phyloP scores from a whole-genome alignment of 2,888 invertebrate genomes.

The Melieria picta region DNA sequence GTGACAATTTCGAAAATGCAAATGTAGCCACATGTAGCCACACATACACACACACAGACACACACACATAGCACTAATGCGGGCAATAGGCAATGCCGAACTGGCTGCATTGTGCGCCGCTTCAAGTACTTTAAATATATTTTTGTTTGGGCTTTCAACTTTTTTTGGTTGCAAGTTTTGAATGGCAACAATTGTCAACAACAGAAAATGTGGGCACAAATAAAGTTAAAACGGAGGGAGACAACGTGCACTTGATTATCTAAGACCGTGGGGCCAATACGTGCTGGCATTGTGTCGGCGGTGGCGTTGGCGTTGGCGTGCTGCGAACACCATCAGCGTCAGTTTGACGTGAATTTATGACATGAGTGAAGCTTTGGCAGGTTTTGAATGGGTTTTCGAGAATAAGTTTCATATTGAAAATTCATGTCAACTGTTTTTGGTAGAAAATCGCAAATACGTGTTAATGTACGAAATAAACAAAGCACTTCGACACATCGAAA shows the following conservation, averaged over 20 bases:
- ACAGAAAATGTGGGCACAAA: too few relatives aligned
- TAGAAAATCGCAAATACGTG: conserved; percentile 2
- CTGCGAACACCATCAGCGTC: not conserved
- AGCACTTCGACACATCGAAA: too few relatives aligned
- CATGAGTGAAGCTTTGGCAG: not conserved
- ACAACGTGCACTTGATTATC: conserved; percentile 42
- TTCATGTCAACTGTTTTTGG: not conserved
- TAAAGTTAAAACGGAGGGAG: too few relatives aligned
- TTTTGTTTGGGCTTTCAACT: too few relatives aligned
- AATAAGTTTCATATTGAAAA: not conserved
- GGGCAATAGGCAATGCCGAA: too few relatives aligned
- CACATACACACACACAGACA: not conserved
- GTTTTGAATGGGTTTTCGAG: not conserved
- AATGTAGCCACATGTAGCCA: not conserved
- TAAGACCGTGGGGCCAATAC: not conserved
- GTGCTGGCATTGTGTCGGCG: not conserved
- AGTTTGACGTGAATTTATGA: conserved; percentile 15
- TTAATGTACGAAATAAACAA: not conserved
- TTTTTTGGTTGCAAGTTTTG: too few relatives aligned
- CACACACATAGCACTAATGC: too few relatives aligned
- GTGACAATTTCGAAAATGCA: conserved; percentile 2
- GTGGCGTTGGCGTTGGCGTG: too few relatives aligned
- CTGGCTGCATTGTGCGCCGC: too few relatives aligned
- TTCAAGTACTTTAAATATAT: too few relatives aligned
- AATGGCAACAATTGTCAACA: too few relatives aligned